Conservation (phyloP, 2,113 vertebrate genomes). For the Isichthys henryi region DNA sequence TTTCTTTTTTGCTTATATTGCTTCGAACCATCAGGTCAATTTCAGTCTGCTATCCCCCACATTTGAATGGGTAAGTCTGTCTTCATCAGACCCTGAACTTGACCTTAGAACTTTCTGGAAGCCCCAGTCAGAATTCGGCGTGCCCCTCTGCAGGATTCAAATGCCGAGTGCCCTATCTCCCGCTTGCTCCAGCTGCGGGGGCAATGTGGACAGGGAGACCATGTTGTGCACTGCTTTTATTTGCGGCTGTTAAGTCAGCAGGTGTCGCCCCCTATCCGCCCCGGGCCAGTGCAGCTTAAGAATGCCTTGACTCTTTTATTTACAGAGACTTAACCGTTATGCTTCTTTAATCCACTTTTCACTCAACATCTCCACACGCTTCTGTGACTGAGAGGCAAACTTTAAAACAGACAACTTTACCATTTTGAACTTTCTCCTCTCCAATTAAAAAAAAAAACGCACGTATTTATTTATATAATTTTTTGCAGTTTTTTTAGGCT, state of each 20-base stretch:
- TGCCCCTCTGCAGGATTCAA: conserved; percentile 28
- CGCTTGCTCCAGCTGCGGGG: conserved; percentile 44
- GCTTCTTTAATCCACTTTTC: conserved; percentile 49
- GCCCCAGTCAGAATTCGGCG: conserved; percentile 76
- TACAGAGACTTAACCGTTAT: conserved; percentile 42
- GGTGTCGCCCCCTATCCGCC: conserved; percentile 43
- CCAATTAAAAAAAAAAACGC: neutral
- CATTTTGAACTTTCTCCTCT: neutral
- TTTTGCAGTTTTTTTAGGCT: neutral
- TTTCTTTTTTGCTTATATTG: conserved; percentile 71
- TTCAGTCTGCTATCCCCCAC: conserved; percentile 63
- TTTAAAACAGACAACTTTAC: conserved; percentile 48
- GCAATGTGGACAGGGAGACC: conserved; percentile 60
- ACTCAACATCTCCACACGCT: conserved; percentile 63
- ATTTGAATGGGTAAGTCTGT: conserved; percentile 81
- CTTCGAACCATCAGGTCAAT: conserved; percentile 71
- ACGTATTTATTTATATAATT: neutral
- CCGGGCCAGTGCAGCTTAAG: conserved; percentile 34
- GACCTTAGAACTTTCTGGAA: conserved; percentile 69
- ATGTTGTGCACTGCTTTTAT: conserved; percentile 62
- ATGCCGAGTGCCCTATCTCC: conserved; percentile 65
- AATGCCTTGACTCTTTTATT: conserved; percentile 44
- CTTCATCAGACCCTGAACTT: conserved; percentile 88
- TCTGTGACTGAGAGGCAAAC: conserved; percentile 57
- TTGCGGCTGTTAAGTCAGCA: conserved; percentile 66